Conservation (phyloP, 2,888 invertebrate species). For the Ryuthela nishihirai region DNA sequence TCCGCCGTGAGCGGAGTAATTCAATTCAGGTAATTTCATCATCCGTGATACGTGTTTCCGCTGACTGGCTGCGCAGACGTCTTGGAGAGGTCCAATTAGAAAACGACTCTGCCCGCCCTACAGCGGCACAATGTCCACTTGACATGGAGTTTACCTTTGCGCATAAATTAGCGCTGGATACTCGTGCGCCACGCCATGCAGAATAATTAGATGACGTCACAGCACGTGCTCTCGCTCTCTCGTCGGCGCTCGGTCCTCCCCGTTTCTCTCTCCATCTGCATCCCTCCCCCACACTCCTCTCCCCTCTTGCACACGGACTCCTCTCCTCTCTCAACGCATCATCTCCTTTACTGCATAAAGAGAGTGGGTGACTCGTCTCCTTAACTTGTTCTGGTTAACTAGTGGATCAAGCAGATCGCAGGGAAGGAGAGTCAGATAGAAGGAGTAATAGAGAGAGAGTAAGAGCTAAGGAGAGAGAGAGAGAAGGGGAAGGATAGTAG, state of each 20-base stretch:
- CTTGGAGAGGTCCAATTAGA: slow-evolving; percentile 37
- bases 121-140: slow-evolving; percentile 38
- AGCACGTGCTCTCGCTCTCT: not conserved
- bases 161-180: slow-evolving; percentile 38
- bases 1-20: too few species aligned
- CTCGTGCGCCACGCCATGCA: slow-evolving; percentile 34
- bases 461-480: not conserved
- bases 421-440: not conserved
- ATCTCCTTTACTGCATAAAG: too few species aligned
- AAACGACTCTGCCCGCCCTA: slow-evolving; percentile 33
- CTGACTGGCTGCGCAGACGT: slow-evolving; percentile 9
- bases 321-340: too few species aligned
- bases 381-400: too few species aligned
- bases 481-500: too few species aligned
- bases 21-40: too few species aligned
- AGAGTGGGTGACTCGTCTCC: too few species aligned
- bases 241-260: not conserved
- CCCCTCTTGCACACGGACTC: too few species aligned
- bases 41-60: slow-evolving; percentile 35
- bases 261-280: not conserved
- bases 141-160: slow-evolving; percentile 38
- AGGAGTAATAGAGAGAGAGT: too few species aligned
- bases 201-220: slow-evolving; percentile 39
- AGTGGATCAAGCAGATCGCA: too few species aligned
- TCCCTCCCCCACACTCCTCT: too few species aligned